Conservation (phyloP, 1,140 invertebrate genomes). For the Penaeus vannamei region DNA sequence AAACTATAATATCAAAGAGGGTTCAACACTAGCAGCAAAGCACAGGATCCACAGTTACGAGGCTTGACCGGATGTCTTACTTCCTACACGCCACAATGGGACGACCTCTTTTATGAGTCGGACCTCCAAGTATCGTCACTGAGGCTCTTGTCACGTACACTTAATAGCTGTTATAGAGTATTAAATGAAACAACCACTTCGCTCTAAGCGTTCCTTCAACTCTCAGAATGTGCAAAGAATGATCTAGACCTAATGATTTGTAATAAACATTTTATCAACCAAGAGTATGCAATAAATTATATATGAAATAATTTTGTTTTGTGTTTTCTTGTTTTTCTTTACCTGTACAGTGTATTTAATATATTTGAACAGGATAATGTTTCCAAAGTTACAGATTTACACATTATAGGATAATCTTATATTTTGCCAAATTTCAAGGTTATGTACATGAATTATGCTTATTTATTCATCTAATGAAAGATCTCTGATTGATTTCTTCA, state of each 20-base stretch:
- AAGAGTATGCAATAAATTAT: slow-evolving; percentile 62
- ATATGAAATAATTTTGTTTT: slow-evolving; percentile 40
- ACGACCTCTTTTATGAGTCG: slow-evolving; percentile 6
- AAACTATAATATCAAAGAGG: too few relatives aligned
- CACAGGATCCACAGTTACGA: background rate
- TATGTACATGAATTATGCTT: too few relatives aligned
- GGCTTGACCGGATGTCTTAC: slow-evolving; percentile 23
- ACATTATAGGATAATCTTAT: too few relatives aligned
- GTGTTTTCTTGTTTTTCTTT: background rate
- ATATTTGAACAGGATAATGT: background rate
- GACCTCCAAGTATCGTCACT: slow-evolving; percentile 10
- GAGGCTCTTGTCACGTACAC: slow-evolving; percentile 12
- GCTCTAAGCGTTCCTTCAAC: slow-evolving; percentile 51
- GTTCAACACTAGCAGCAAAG: background rate
- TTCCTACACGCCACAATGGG: slow-evolving; percentile 6
- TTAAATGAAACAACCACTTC: slow-evolving; percentile 35
- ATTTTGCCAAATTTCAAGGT: too few relatives aligned
- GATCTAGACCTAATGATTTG: slow-evolving; percentile 54
- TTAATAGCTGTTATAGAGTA: slow-evolving; percentile 48
- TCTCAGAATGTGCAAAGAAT: slow-evolving; percentile 53
- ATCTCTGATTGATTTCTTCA: too few relatives aligned
- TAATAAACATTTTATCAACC: slow-evolving; percentile 60
- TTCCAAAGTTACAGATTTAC: too few relatives aligned
- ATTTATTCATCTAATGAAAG: too few relatives aligned
- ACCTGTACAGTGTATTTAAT: background rate